Evolutionary conservation across 1,140 invertebrate species (phyloP).

Genomic region (Pseudomyrmex dendroicus): DNA sequence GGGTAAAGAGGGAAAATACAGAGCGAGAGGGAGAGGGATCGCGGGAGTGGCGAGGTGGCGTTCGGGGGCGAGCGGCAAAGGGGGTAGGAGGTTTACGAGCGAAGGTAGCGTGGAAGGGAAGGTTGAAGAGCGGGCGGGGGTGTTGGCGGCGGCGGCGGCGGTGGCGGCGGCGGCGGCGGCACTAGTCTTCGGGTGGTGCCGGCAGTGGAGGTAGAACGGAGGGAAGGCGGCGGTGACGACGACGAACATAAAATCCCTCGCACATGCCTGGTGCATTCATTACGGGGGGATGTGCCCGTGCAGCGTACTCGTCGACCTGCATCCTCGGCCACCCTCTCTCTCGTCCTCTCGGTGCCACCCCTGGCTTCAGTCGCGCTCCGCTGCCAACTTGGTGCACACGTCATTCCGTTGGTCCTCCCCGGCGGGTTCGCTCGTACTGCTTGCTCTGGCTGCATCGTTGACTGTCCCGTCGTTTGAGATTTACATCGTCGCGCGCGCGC

Average conservation of each 20-base stretch:
- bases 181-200: conserved; percentile 71
- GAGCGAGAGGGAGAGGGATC: conserved; percentile 31
- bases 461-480: conserved; percentile 29
- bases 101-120: conserved; percentile 53
- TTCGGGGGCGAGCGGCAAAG: conserved; percentile 79
- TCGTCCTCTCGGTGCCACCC: conserved; percentile 67
- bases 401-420: conserved; percentile 64
- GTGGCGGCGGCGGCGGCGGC: conserved; percentile 67
- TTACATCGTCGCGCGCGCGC: conserved; percentile 33
- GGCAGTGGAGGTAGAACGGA: conserved; percentile 68
- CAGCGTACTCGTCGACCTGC: conserved; percentile 82
- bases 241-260: conserved; percentile 85
- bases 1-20: conserved; percentile 1
- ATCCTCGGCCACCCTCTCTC: conserved; percentile 72
- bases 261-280: conserved; percentile 85
- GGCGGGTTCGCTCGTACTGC: conserved; percentile 14
- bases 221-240: conserved; percentile 75
- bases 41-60: conserved; percentile 49
- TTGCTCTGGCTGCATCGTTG: conserved; percentile 22
- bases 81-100: conserved; percentile 63
- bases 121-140: conserved; percentile 62
- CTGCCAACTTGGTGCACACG: conserved; percentile 73
- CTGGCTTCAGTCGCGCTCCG: conserved; percentile 75
- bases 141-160: conserved; percentile 64
- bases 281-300: conserved; percentile 84